A percentile compares a stretch with the other conserved stretches of the same genome.
These are phyloP conservation scores for Pterostichus madidus DNA, from an alignment of 2,888 invertebrate species.

Conservation along the genomic window DNA sequence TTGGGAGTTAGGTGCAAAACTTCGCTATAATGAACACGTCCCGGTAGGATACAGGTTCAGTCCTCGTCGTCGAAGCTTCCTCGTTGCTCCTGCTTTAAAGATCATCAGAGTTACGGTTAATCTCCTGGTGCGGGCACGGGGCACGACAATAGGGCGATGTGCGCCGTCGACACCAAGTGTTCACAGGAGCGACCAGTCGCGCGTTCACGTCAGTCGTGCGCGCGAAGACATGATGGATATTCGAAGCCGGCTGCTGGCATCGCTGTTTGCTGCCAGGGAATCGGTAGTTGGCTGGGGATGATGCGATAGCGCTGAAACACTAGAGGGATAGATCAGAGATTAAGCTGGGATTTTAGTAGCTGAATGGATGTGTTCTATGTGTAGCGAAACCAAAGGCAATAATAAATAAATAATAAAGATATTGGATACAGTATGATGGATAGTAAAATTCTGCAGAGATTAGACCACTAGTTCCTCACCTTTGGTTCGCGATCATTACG, in stretches of 20 bases:
- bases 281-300: not conserved
- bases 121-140: not conserved
- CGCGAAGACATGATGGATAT: slow-evolving; percentile 54
- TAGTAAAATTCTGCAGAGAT: too few relatives aligned
- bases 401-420: too few relatives aligned
- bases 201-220: slow-evolving; percentile 16
- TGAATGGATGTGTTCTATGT: too few relatives aligned
- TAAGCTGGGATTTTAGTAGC: too few relatives aligned
- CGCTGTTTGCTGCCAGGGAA: not conserved
- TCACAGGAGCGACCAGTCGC: slow-evolving; percentile 24
- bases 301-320: not conserved
- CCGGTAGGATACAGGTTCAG: slow-evolving; percentile 6
- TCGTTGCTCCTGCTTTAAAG: slow-evolving; percentile 2
- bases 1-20: not conserved
- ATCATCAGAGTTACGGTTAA: slow-evolving; percentile 31
- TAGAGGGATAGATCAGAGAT: too few relatives aligned
- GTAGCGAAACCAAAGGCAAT: too few relatives aligned
- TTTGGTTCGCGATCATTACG: too few relatives aligned
- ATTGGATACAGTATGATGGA: too few relatives aligned
- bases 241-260: slow-evolving; percentile 22
- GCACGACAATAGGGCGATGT: slow-evolving; percentile 27
- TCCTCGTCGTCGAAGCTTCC: not conserved
- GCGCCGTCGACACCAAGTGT: slow-evolving; percentile 5
- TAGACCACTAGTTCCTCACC: too few relatives aligned
- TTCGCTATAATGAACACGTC: slow-evolving; percentile 19